phyloP scores from a whole-genome alignment of 2,797 vertebrate genomes.

The Tauraco hartlaubi region DNA sequence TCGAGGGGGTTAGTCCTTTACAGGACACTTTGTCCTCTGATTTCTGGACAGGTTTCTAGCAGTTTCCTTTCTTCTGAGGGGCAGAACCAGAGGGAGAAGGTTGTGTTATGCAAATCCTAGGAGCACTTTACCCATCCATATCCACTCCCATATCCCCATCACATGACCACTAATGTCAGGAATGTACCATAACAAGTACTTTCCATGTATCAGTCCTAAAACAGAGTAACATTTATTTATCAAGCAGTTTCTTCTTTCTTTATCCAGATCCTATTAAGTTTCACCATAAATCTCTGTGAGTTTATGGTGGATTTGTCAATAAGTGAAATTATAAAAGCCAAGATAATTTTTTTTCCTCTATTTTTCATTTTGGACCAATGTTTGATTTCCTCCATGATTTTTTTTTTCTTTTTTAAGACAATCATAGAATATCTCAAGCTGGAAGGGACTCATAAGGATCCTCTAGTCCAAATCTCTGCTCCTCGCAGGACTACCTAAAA shows the following conservation, averaged over 20 bases:
- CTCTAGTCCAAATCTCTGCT: fast-evolving
- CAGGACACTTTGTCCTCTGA: fast-evolving
- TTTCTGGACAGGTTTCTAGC: neutral
- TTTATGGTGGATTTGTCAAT: neutral
- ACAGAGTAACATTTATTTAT: neutral
- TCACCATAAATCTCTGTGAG: neutral
- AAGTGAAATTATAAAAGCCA: neutral
- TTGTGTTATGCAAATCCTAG: neutral
- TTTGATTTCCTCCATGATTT: neutral
- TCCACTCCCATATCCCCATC: too few species aligned
- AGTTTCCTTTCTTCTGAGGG: neutral
- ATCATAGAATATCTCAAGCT: neutral
- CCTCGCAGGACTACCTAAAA: neutral
- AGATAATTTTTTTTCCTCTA: neutral
- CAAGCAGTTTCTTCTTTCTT: neutral
- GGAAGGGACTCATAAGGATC: neutral
- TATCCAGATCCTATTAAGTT: neutral
- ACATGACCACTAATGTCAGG: neutral
- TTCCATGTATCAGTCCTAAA: neutral
- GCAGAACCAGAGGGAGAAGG: neutral
- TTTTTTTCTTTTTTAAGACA: neutral
- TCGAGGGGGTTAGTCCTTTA: fast-evolving
- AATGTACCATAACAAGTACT: neutral
- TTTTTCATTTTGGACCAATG: neutral
- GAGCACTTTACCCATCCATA: neutral